Evolutionary conservation across 2,888 invertebrate species (phyloP).

Genomic region (Trilocha varians): DNA sequence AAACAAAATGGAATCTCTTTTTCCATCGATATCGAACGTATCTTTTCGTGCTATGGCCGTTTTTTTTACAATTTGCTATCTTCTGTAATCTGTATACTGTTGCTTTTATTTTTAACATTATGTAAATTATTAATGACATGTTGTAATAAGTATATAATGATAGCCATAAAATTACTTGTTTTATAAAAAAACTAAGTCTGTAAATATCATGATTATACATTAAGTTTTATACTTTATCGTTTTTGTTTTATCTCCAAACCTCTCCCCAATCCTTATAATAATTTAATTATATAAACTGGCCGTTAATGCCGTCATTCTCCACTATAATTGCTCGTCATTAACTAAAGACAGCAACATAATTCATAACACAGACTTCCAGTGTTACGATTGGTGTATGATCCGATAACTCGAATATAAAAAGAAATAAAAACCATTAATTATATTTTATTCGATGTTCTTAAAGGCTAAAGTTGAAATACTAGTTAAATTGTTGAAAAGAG

Average conservation of each 20-base stretch:
- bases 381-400: too few species aligned
- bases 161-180: constrained; percentile 73
- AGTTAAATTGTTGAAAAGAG: constrained; percentile 2
- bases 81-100: constrained; percentile 62
- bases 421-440: neutral
- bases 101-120: constrained; percentile 66
- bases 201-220: constrained; percentile 73
- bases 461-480: neutral
- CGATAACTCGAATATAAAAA: neutral
- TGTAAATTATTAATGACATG: constrained; percentile 71
- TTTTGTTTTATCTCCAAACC: constrained; percentile 46
- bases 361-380: too few species aligned
- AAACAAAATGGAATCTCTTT: constrained; percentile 69
- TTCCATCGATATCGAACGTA: constrained; percentile 58
- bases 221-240: constrained; percentile 70
- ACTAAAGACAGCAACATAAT: too few species aligned
- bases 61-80: constrained; percentile 46
- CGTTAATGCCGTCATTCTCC: too few species aligned
- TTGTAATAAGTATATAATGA: constrained; percentile 69
- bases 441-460: neutral
- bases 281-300: neutral
- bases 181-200: constrained; percentile 68
- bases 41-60: constrained; percentile 55
- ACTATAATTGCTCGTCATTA: too few species aligned
- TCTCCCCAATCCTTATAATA: neutral